phyloP scores from a whole-genome alignment of 2,888 invertebrate species.

The Galerucella pusilla region DNA sequence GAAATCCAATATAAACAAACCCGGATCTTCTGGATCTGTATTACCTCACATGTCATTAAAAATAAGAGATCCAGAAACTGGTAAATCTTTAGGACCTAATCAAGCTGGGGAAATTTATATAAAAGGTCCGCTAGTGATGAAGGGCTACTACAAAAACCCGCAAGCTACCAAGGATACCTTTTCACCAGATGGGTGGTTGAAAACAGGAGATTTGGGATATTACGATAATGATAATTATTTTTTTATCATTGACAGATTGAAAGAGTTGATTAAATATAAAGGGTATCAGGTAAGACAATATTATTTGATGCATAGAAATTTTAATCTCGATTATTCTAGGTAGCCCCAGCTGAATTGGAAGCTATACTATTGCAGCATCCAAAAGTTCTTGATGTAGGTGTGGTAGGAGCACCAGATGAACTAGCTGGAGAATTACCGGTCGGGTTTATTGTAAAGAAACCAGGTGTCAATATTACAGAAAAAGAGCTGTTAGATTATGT shows the following conservation, averaged over 20 bases:
- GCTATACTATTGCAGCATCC: constrained; percentile 78
- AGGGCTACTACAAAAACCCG: constrained; percentile 77
- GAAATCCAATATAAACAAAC: constrained; percentile 61
- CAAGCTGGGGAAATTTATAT: constrained; percentile 84
- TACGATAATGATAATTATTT: constrained; percentile 81
- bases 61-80: constrained; percentile 73
- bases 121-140: constrained; percentile 73
- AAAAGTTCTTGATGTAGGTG: constrained; percentile 81
- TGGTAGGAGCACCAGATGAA: constrained; percentile 81
- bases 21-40: constrained; percentile 74
- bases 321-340: constrained; percentile 33
- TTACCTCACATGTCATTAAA: constrained; percentile 72
- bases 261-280: constrained; percentile 92
- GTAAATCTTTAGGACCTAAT: constrained; percentile 69
- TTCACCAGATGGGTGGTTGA: constrained; percentile 80
- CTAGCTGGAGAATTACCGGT: constrained; percentile 79
- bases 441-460: constrained; percentile 79
- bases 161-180: constrained; percentile 73
- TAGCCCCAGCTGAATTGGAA: constrained; percentile 88
- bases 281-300: constrained; percentile 75
- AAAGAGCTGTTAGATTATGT: constrained; percentile 63
- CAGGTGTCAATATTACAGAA: constrained; percentile 66
- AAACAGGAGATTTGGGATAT: constrained; percentile 86
- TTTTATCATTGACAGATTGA: constrained; percentile 85
- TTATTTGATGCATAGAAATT: too few relatives aligned